Base-by-base conservation (phyloP, 2,797 vertebrate genomes). In the Meda fulgida region DNA sequence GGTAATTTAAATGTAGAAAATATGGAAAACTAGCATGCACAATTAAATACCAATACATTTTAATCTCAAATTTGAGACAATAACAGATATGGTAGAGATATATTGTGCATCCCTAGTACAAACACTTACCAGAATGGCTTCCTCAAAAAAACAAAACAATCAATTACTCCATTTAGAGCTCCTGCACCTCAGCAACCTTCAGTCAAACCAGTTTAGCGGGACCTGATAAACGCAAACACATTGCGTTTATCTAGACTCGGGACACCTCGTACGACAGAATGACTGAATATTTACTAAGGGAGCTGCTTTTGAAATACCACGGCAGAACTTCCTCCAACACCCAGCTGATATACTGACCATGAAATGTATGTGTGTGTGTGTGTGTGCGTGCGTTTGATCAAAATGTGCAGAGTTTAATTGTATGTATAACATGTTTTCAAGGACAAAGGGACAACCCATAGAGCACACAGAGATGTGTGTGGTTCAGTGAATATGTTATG, bases 281-380 rank as follows among this genome's bases (percentile, higher is more conserved):
- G 91, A 91, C 13, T 36, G 60, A 81, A 76, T 93, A 89, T 93
- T 94, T 93, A 89, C 83, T 91, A 88, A 93, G 89, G 92, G 91
- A 91, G 84, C 78, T 7, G 36, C 63, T 58, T 65, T 69, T 85
- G 75, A 92, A 92, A 92, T 89, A 87, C 87, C 88, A 60, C n/a
- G 58, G 55, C 58, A 85, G 71, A 83, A 87, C 84, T 70, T 58
- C 80, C 78, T 80, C 88, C 67, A 88, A 89, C 78, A 87, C 89
- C 89, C 86, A 60, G 78, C 81, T 84, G 81, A 84, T 63, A 48
- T 63, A n/a, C 78, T 26, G 23, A 76, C 55, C 23, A 66, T 81
- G 40, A 60, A 78, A 66, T 81, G 40, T 67, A 78, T 40, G 58
- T 7, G 31, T 36, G 9, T 36, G 60, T 58, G 23, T 58, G 55